Evolutionary conservation across 2,888 invertebrate genomes (phyloP).

Genomic region (Chloromyia formosa): DNA sequence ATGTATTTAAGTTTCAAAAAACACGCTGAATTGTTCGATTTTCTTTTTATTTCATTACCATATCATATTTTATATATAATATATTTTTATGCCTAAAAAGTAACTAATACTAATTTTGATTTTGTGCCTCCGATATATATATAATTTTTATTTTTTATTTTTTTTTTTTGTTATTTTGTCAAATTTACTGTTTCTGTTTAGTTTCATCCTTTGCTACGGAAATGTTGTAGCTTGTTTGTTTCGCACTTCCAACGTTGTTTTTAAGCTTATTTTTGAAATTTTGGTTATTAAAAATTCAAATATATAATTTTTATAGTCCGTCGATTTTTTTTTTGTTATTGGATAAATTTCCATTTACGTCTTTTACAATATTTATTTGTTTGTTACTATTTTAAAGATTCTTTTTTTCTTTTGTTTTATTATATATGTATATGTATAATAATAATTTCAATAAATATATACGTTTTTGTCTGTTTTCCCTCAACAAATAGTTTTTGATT

Average conservation of each 20-base stretch:
- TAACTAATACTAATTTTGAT: constrained; percentile 50
- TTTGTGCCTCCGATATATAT: constrained; percentile 51
- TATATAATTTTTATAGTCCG: constrained; percentile 3
- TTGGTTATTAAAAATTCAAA: constrained; percentile 3
- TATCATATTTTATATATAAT: constrained; percentile 14
- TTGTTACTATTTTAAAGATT: constrained; percentile 22
- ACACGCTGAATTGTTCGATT: constrained; percentile 13
- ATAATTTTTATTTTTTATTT: constrained; percentile 28
- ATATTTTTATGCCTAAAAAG: constrained; percentile 42
- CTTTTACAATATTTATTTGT: constrained; percentile 15
- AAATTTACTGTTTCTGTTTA: constrained; percentile 40
- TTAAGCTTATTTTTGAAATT: constrained; percentile 17
- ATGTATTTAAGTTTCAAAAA: constrained; percentile 26
- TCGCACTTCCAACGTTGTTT: not conserved
- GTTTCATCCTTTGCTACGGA: constrained; percentile 29
- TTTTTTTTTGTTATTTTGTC: constrained; percentile 20
- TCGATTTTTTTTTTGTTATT: constrained; percentile 2
- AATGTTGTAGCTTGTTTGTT: constrained; percentile 1
- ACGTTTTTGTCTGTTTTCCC: constrained; percentile 23
- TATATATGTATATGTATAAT: constrained; percentile 20
- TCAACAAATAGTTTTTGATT: constrained; percentile 44
- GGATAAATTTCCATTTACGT: not conserved
- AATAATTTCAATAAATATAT: constrained; percentile 50
- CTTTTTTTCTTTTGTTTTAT: constrained; percentile 33
- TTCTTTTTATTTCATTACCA: constrained; percentile 26